These are phyloP conservation scores for Catocala nupta DNA, from an alignment of 2,888 invertebrate species.

Conservation along the genomic window DNA sequence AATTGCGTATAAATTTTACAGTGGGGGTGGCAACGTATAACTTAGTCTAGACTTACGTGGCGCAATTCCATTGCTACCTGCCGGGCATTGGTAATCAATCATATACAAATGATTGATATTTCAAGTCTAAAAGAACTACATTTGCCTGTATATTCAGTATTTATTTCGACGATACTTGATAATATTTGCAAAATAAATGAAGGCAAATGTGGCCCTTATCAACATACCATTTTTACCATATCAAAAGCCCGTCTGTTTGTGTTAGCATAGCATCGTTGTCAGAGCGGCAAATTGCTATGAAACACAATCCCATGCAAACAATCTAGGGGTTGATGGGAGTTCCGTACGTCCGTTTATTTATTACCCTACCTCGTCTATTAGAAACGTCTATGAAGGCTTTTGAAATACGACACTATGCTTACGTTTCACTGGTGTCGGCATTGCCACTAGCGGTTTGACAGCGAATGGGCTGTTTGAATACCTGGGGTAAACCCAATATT, in stretches of 20 bases:
- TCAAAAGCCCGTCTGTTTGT: slow-evolving; percentile 35
- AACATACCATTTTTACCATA: slow-evolving; percentile 31
- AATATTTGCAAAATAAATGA: slow-evolving; percentile 10
- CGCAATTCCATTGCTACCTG: too few species aligned
- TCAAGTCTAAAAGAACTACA: too few species aligned
- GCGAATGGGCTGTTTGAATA: slow-evolving; percentile 2
- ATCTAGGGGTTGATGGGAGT: slow-evolving; percentile 49
- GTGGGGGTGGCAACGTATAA: too few species aligned
- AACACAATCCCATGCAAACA: slow-evolving; percentile 57
- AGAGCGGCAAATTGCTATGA: slow-evolving; percentile 56
- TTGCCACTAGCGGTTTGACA: slow-evolving; percentile 1
- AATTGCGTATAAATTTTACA: too few species aligned
- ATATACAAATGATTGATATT: too few species aligned
- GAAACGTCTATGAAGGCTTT: slow-evolving; percentile 26
- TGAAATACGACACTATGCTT: slow-evolving; percentile 7
- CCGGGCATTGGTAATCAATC: too few species aligned
- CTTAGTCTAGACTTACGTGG: too few species aligned
- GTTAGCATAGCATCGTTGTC: slow-evolving; percentile 53
- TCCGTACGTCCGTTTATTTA: slow-evolving; percentile 37
- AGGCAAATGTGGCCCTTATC: slow-evolving; percentile 24
- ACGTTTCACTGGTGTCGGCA: slow-evolving; percentile 2
- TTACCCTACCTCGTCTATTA: slow-evolving; percentile 38
- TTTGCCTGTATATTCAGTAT: too few species aligned
- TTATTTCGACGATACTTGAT: too few species aligned
- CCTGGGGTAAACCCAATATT: neutral